A percentile compares a stretch with the other conserved stretches of the same genome.
phyloP scores from a whole-genome alignment of 2,797 vertebrate species.

The Pangasius krempfi region DNA sequence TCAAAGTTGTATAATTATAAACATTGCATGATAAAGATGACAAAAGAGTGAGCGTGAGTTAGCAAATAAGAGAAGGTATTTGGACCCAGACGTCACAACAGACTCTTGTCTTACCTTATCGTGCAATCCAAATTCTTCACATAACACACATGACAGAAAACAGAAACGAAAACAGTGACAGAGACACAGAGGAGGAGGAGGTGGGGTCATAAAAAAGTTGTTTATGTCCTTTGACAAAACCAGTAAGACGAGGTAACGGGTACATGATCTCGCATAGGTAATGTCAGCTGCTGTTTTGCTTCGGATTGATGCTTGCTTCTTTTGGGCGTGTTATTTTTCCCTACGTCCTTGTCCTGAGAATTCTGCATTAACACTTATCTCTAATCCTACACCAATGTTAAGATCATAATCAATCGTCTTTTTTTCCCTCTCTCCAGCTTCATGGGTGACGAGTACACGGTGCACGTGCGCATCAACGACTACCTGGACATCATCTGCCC shows the following conservation, averaged over 20 bases:
- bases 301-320: not conserved
- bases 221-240: slow-evolving; percentile 37
- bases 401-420: not conserved
- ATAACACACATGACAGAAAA: slow-evolving; percentile 32
- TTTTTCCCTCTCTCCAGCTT: slow-evolving; percentile 74
- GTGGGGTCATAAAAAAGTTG: slow-evolving; percentile 37
- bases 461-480: slow-evolving; percentile 87
- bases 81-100: not conserved
- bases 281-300: not conserved
- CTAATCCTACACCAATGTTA: not conserved
- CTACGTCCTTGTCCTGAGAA: not conserved
- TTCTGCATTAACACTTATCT: not conserved
- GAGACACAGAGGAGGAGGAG: slow-evolving; percentile 53
- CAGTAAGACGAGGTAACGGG: slow-evolving; percentile 42
- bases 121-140: slow-evolving; percentile 17
- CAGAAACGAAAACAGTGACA: slow-evolving; percentile 27
- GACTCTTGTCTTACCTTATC: not conserved
- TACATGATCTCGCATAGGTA: not conserved
- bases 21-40: not conserved
- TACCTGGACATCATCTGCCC: slow-evolving; percentile 96
- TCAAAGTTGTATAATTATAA: not conserved
- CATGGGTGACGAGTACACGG: slow-evolving; percentile 78
- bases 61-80: not conserved
- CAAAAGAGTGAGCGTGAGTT: not conserved
- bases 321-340: slow-evolving; percentile 13